Conservation (phyloP, 2,113 vertebrate genomes). For the Chroicocephalus ridibundus region DNA sequence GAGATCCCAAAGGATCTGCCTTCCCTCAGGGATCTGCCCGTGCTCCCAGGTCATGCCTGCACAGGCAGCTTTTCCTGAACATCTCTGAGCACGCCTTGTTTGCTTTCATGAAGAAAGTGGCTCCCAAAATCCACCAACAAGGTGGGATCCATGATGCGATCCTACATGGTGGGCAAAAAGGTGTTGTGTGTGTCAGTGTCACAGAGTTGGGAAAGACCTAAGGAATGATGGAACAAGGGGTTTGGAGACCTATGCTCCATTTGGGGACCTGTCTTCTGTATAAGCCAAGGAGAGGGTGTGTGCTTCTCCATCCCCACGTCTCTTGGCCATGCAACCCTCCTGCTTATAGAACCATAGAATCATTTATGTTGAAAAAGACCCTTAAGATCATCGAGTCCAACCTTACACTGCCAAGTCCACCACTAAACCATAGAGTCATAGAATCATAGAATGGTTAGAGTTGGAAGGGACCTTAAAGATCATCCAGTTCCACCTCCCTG, state of each 20-base stretch:
- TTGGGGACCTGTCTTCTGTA: not conserved
- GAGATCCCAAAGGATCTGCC: not conserved
- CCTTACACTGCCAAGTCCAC: not conserved
- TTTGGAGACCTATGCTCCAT: not conserved
- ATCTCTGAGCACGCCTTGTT: not conserved
- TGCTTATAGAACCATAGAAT: not conserved
- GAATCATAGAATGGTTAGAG: not conserved
- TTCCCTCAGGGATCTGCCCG: not conserved
- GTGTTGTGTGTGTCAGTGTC: rapidly evolving
- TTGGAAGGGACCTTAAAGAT: not conserved
- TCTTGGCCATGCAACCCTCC: not conserved
- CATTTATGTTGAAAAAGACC: not conserved
- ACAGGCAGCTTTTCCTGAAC: not conserved
- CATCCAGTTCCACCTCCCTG: not conserved
- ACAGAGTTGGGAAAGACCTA: not conserved
- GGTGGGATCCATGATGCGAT: not conserved
- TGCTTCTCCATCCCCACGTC: not conserved
- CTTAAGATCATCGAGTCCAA: not conserved
- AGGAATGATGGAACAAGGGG: not conserved
- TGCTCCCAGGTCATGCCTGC: not conserved
- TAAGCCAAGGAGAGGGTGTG: not conserved
- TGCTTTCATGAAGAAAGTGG: not conserved
- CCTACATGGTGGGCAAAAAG: not conserved
- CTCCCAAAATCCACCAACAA: not conserved
- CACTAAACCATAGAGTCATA: not conserved